Evolutionary conservation across 2,888 invertebrate species (phyloP), one percentile per base, ranked within the genome.

Genomic region (Cheilosia grossa): DNA sequence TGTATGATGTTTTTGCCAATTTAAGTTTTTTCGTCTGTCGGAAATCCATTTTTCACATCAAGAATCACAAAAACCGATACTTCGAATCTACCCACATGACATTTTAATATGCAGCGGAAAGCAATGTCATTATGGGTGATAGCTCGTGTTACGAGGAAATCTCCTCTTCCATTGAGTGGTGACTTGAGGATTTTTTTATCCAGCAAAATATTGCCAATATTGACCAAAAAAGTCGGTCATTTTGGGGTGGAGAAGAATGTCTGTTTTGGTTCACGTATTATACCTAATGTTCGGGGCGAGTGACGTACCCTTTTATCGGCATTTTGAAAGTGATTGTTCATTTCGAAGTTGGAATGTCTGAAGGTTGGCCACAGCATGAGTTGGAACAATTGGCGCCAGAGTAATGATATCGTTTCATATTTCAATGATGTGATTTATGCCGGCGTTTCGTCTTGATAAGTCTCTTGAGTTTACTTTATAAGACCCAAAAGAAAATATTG

Each of bases 11-110:
- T 73, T 78, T 53, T 54, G 27, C 13, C 21, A 24, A 47, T 30
- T 27, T 27, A 27, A 27, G 27, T 27, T 27, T 6, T 53, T 59
- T 37, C 13, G 21, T 58, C 27, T 30, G 61, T 56, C 13, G 53
- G 21, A 70, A 85, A 66, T 54, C 51, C 80, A 85, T 85, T 85
- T 85, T 85, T 80, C 83, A 85, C 30, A 30, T 9, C 69, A 49
- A 58, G 56, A 33, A 17, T n/a, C 33, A 9, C 66, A 49, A 42
- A 67, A 53, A 67, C 15, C 24, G 19, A 47, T 47, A 33, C 6
- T 33, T 10, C 10, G 33, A 4, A 27, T 27, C 5, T 33, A 10
- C 27, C 56, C 47, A 69, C 56, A 67, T 47, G 61, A 82, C 24
- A 49, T n/a, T 69, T 59, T 61, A 70, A 74, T 74, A 69, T 64